Base-by-base conservation (phyloP, 2,113 vertebrate genomes). In the Heterochromis multidens region DNA sequence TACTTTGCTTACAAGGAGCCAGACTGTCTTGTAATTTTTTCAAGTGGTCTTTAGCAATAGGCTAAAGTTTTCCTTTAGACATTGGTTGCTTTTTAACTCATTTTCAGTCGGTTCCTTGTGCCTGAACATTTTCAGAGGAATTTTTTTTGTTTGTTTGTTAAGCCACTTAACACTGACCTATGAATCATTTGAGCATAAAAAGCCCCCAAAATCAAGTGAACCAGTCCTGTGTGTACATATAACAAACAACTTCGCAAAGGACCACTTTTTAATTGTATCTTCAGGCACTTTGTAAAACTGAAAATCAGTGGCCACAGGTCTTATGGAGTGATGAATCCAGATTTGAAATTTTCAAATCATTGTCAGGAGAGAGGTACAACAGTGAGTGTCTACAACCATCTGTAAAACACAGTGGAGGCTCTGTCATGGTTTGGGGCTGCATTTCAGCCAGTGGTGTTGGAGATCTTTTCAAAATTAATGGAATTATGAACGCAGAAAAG, bases 121-220 rank as follows among this genome's bases (percentile, higher is more conserved):
- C 23, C 65, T 19, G 40, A 70, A 8, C 5, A 46, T 70, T 46
- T 46, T 46, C 23, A 49, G 23, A 46, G 5, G 23, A n/a, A 25
- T 67, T 40, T 43, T 43, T 12, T 67, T 67, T 67, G 3, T 43
- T 46, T 5, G 35, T 67, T 67, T 43, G 35, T 43, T 43, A 67
- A 67, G 63, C n/a, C n/a, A 43, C 63, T 67, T 67, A 67, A 43
- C 4, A 29, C 9, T 49, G 40, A 70, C 4, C 6, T 49, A 49
- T 29, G 23, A 49, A 49, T 70, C 23, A 43, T 12, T 70, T 6
- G 49, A 7, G 16, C 19, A 25, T 8, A 43, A 21, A 63, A 19
- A 37, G 14, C 10, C 1, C 0, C 23, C 25, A 10, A 46, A 46
- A 25, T 49, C 65, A 21, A 0, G 0, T 19, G 17, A 52, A 52